Evolutionary conservation across 2,797 vertebrate genomes (phyloP).

Genomic region (Rhinoraja longicauda): DNA sequence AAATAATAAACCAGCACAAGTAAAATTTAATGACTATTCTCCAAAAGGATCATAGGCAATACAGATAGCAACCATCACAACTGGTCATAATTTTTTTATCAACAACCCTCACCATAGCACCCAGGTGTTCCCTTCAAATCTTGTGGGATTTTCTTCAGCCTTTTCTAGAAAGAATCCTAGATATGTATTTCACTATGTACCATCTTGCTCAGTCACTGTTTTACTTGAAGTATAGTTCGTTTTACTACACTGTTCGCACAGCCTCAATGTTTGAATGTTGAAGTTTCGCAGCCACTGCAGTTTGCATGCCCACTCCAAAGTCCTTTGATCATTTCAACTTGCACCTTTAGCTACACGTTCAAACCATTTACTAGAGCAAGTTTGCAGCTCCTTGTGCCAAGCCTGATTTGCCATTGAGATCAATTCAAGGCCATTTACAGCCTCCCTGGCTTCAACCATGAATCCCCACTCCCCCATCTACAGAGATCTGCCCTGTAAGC

Average conservation of each 20-base stretch:
- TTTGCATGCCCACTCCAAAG: background rate
- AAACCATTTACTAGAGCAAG: no score
- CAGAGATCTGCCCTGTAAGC: background rate
- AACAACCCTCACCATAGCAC: background rate
- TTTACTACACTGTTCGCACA: background rate
- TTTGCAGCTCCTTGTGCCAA: background rate
- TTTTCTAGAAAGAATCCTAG: background rate
- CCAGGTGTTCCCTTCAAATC: background rate
- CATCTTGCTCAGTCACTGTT: background rate
- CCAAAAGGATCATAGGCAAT: background rate
- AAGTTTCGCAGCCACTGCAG: background rate
- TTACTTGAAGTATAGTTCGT: background rate
- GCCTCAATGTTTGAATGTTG: background rate
- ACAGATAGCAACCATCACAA: background rate
- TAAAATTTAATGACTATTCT: background rate
- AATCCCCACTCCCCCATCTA: background rate
- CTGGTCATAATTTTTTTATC: background rate
- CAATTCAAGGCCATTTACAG: background rate
- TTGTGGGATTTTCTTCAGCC: background rate
- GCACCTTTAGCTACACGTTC: background rate
- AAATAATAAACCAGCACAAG: background rate
- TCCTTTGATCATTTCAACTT: background rate
- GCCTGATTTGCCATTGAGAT: background rate
- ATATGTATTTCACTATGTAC: background rate
- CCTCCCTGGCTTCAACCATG: background rate